A percentile compares a stretch with the other conserved stretches of the same genome.
phyloP scores from a whole-genome alignment of 2,888 invertebrate genomes.

The Brachyptera risi region DNA sequence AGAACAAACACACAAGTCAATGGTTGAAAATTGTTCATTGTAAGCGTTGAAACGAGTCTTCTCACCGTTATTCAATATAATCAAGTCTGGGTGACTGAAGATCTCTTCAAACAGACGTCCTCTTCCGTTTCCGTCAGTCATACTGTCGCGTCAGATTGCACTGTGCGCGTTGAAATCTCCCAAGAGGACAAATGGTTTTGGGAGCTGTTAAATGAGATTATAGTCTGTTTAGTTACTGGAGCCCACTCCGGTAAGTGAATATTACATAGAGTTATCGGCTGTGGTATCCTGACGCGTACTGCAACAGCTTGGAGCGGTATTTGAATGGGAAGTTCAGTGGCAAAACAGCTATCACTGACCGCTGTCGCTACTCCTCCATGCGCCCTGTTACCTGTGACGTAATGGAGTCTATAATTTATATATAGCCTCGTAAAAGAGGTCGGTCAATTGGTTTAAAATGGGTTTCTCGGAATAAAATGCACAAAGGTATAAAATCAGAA shows the following conservation, averaged over 20 bases:
- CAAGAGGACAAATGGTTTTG: too few species aligned
- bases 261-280: constrained; percentile 3
- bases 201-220: not conserved
- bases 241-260: not conserved
- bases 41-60: not conserved
- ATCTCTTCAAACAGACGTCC: not conserved
- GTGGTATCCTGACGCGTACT: too few species aligned
- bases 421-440: not conserved
- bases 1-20: not conserved
- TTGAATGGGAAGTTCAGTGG: not conserved
- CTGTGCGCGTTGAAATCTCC: constrained; percentile 12
- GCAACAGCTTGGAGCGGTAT: constrained; percentile 11
- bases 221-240: not conserved
- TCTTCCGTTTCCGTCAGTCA: not conserved
- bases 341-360: not conserved
- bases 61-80: not conserved
- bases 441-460: not conserved
- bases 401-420: not conserved
- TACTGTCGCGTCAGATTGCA: not conserved
- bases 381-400: not conserved
- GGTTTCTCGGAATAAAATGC: not conserved
- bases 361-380: not conserved
- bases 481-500: not conserved
- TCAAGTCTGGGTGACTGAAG: not conserved
- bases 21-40: not conserved